phyloP scores from a whole-genome alignment of 2,797 vertebrate species.

The Caiman crocodilus region DNA sequence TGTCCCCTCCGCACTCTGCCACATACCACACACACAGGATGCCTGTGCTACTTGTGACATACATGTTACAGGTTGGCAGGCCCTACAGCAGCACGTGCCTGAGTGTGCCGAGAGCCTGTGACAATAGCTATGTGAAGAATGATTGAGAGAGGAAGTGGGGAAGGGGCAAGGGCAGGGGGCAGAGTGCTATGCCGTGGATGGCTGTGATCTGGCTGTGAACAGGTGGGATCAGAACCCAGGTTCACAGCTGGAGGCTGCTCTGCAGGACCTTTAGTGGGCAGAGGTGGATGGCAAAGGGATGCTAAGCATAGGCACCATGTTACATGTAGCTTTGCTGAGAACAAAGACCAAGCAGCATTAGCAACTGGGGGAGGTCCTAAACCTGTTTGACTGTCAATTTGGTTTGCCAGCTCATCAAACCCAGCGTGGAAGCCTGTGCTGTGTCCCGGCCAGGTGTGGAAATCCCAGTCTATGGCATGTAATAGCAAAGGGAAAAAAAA shows the following conservation, averaged over 20 bases:
- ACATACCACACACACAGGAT: too few species aligned
- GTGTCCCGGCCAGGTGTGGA: background rate
- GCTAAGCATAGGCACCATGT: too few species aligned
- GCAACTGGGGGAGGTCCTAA: background rate
- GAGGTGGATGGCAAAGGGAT: too few species aligned
- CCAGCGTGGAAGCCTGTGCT: too few species aligned
- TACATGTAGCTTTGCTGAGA: background rate
- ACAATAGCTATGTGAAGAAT: background rate
- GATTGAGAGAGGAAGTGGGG: background rate
- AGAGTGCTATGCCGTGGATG: background rate
- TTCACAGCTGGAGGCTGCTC: background rate
- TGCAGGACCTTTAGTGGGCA: too few species aligned
- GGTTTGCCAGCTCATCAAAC: background rate
- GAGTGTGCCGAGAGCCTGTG: accelerated
- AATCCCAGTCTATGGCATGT: background rate
- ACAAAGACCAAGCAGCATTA: background rate
- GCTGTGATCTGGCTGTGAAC: background rate
- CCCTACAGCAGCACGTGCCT: background rate
- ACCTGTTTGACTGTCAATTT: background rate
- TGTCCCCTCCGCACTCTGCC: too few species aligned
- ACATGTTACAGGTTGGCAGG: too few species aligned
- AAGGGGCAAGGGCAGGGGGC: background rate
- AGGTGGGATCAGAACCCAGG: background rate
- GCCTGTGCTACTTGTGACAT: too few species aligned
- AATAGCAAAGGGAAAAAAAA: background rate